Evolutionary conservation across 2,888 invertebrate species (phyloP).

Genomic region (Gryllus longicercus): DNA sequence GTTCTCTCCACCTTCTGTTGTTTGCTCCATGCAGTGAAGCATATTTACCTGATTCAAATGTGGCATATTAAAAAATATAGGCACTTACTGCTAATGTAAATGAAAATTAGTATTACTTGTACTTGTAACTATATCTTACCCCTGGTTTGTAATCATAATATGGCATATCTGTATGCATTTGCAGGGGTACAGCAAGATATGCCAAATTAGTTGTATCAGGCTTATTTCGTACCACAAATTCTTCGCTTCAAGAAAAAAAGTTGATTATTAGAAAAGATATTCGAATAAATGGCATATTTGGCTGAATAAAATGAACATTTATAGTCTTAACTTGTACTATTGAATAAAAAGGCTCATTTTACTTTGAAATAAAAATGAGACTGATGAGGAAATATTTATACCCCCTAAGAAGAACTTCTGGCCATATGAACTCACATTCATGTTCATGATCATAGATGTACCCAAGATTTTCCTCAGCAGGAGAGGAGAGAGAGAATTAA

Average conservation of each 20-base stretch:
- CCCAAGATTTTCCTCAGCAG: no score
- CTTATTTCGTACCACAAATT: slow-evolving; percentile 64
- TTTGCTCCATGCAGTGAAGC: slow-evolving; percentile 68
- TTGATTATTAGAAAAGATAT: no score
- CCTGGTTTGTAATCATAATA: slow-evolving; percentile 75
- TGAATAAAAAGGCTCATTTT: no score
- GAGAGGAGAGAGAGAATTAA: no score
- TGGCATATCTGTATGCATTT: slow-evolving; percentile 71
- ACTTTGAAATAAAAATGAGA: no score
- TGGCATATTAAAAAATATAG: neutral
- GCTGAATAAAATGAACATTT: no score
- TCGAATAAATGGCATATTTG: no score
- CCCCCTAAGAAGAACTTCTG: no score
- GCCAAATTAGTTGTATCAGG: slow-evolving; percentile 70
- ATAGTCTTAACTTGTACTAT: no score
- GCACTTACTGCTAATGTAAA: neutral
- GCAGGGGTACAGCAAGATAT: slow-evolving; percentile 63
- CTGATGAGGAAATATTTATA: no score
- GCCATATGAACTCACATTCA: no score
- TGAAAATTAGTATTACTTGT: slow-evolving; percentile 3
- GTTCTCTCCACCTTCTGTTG: slow-evolving; percentile 65
- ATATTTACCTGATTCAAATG: slow-evolving; percentile 53
- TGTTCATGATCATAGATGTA: no score
- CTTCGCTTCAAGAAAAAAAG: slow-evolving; percentile 49
- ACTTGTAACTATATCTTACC: slow-evolving; percentile 43